Evolutionary conservation across 2,797 vertebrate genomes (phyloP), one percentile per base, ranked within the genome.

Genomic region (Emys orbicularis): DNA sequence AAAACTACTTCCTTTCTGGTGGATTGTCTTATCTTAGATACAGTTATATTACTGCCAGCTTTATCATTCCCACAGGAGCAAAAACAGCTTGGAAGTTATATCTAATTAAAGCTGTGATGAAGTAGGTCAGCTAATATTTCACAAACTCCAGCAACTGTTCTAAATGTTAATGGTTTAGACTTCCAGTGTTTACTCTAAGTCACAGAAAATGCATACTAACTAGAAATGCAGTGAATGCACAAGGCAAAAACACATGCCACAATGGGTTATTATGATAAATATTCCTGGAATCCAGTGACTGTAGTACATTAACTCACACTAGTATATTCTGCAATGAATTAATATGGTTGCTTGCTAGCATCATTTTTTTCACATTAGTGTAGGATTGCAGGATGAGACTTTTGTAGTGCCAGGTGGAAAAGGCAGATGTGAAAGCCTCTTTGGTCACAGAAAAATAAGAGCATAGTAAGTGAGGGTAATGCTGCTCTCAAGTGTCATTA

Each of bases 41-140:
- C 34, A 79, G 89, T 87, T 84, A 34, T 83, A 84, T 80, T 81
- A 86, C 37, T 93, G 89, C 81, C 89, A 97, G 86, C n/a, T 95
- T 82, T 89, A 84, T 87, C 93, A 96, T 94, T 83, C 92, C 96
- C 94, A 82, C 57, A 84, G 96, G 96, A 91, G 86, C 0, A 0
- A 87, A 90, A 97, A 84, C 96, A 97, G 94, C 95, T 97, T 89
- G 96, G 94, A 85, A 96, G 84, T 94, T 96, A 97, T 94, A 92
- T 87, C 93, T 94, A 97, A 97, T 97, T 98, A 97, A 97, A 97
- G 93, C 82, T 93, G 47, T 92, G 90, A 16, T 92, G 86, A 97
- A 97, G 89, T 90, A 93, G 94, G 92, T 94, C 97, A 95, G 84
- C 76, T 95, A 94, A 95, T 94, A 96, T 89, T 97, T 97, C 93